Percentiles rank a stretch among this genome's conserved stretches.
phyloP scores from a whole-genome alignment of 2,888 invertebrate species.

The Proisotoma minuta region DNA sequence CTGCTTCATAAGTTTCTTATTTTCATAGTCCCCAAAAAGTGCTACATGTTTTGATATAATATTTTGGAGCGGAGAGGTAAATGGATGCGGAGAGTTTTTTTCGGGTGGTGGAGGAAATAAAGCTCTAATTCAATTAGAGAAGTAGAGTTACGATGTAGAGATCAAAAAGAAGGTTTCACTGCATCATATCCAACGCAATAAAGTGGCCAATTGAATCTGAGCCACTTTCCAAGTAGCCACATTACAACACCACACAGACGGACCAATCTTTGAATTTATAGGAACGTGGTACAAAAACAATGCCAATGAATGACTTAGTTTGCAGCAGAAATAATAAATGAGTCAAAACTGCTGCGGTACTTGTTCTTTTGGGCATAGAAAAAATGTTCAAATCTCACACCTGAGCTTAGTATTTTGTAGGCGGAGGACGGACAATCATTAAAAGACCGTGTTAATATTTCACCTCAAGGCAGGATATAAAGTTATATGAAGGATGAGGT shows the following conservation, averaged over 20 bases:
- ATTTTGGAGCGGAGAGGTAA: constrained; percentile 12
- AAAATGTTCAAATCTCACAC: not conserved
- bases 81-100: constrained; percentile 10
- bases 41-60: not conserved
- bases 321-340: not conserved
- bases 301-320: not conserved
- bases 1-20: not conserved
- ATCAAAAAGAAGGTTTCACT: constrained; percentile 47
- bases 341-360: too few relatives aligned
- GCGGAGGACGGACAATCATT: not conserved
- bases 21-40: not conserved
- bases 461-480: not conserved
- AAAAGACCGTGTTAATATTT: not conserved
- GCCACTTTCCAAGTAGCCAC: not conserved
- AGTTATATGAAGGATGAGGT: not conserved
- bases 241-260: too few relatives aligned
- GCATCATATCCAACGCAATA: constrained; percentile 44
- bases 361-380: too few relatives aligned
- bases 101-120: constrained; percentile 16
- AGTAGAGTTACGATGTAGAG: constrained; percentile 45
- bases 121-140: constrained; percentile 47
- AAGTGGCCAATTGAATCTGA: constrained; percentile 46
- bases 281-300: not conserved
- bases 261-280: not conserved
- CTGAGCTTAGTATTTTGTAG: not conserved